phyloP scores from a whole-genome alignment of 2,113 vertebrate genomes.

The Mystacornis crossleyi region DNA sequence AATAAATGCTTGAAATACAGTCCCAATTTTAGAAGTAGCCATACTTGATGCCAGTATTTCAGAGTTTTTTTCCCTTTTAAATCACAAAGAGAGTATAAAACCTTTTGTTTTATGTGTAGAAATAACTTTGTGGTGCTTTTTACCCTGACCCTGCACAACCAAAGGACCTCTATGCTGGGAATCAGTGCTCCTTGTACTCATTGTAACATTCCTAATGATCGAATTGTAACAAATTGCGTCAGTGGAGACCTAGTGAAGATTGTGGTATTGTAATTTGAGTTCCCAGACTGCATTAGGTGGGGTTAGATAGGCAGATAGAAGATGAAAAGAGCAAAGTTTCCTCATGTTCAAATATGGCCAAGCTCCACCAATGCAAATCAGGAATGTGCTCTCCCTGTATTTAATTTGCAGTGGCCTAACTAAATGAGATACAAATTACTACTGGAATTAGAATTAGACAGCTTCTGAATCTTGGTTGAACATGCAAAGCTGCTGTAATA shows the following conservation, averaged over 20 bases:
- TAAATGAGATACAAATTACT: constrained; percentile 6
- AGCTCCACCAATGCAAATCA: background rate
- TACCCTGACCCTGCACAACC: background rate
- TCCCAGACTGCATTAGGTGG: background rate
- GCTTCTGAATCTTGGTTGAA: background rate
- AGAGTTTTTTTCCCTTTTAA: background rate
- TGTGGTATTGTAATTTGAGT: background rate
- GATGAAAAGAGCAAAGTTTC: background rate
- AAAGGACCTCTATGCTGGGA: background rate
- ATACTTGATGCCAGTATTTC: background rate
- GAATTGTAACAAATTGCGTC: background rate
- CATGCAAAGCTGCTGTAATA: background rate
- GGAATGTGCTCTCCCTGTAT: background rate
- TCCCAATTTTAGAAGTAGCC: background rate
- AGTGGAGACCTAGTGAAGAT: background rate
- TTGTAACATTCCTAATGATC: background rate
- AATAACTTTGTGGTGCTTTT: background rate
- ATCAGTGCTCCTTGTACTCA: background rate
- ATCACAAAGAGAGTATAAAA: background rate
- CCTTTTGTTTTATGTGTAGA: background rate
- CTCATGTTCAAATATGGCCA: background rate
- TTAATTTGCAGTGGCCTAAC: background rate
- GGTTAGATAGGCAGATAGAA: background rate
- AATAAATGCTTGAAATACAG: constrained; percentile 2
- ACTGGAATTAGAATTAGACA: background rate